Base-by-base conservation (phyloP, 2,888 invertebrate genomes). In the Trachelus stipa region DNA sequence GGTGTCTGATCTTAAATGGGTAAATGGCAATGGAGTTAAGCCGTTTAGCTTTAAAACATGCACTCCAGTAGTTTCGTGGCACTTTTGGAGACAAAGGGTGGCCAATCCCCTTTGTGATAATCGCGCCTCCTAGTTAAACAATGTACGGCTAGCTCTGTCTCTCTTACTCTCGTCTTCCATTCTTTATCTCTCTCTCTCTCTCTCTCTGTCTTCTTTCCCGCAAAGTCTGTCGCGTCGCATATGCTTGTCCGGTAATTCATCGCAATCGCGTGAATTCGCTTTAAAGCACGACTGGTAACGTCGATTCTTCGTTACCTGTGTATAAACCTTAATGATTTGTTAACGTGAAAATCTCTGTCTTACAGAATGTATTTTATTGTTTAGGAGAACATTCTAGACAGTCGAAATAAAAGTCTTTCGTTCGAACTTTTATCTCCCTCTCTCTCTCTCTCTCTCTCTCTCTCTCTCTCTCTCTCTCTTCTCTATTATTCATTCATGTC, bases 11-110 rank as follows among this genome's bases (percentile, higher is more conserved):
- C 9, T 9, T 6, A 34, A 68, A 37, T 68, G 71, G 40, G 34
- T 71, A 76, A 35, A 30, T 68, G 68, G 73, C 83, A 85, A 86
- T 86, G 83, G 84, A 85, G 83, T 78, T 81, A 83, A 86, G 82
- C 80, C 84, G 85, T 83, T 82, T 83, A 79, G 82, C 78, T 73
- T 69, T 82, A 84, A 85, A 84, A 82, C 82, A 83, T 78, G 79
- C 73, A 76, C 76, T 80, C 76, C 81, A 81, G 81, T 82, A 81
- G 81, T 82, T 86, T 79, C 77, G 79, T 79, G 80, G 77, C 81
- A 84, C 81, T 83, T 12, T 35, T 35, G 12, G 35, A 35, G 12
- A 35, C 35, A 35, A 35, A 35, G 35, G 35, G 12, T 35, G 35
- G 3, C 35, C 12, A 35, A 35, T 35, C 35, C 12, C 12, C 1